Evolutionary conservation across 2,888 invertebrate species (phyloP).

Genomic region (Stictocephala bisonia): DNA sequence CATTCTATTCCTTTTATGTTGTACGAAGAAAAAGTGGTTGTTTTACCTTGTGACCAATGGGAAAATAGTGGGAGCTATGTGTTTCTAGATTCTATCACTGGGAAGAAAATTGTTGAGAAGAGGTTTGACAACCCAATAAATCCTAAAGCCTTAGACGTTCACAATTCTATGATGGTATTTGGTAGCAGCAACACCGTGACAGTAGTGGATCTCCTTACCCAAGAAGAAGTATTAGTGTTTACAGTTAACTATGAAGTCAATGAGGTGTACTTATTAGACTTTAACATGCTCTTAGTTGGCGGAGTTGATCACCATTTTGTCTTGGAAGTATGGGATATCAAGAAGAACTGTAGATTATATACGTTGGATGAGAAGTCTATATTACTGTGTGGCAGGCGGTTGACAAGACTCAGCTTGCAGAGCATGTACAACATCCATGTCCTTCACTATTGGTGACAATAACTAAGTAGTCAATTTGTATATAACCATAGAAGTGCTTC

Average conservation of each 20-base stretch:
- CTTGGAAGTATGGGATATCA: constrained; percentile 29
- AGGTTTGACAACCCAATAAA: constrained; percentile 23
- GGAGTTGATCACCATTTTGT: constrained; percentile 25
- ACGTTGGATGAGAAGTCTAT: constrained; percentile 12
- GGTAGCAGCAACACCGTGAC: constrained; percentile 18
- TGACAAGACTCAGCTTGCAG: neutral
- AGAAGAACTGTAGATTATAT: neutral
- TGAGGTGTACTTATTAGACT: neutral
- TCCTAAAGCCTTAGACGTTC: constrained; percentile 4
- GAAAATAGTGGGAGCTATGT: constrained; percentile 24
- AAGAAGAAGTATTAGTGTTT: neutral
- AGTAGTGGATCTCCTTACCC: constrained; percentile 19
- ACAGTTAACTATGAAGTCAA: constrained; percentile 24
- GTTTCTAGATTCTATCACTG: neutral
- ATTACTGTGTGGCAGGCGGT: neutral
- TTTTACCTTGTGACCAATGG: constrained; percentile 31
- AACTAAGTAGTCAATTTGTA: too few species aligned
- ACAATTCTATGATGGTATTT: neutral
- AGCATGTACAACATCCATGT: constrained; percentile 16
- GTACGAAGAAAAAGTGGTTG: constrained; percentile 43
- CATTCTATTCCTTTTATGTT: constrained; percentile 50
- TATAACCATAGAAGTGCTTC: too few species aligned
- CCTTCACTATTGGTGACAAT: constrained; percentile 17
- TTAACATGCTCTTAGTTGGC: constrained; percentile 23
- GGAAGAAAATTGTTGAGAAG: constrained; percentile 18